Base-by-base conservation (phyloP, 2,797 vertebrate species). In the Intellagama lesueurii region DNA sequence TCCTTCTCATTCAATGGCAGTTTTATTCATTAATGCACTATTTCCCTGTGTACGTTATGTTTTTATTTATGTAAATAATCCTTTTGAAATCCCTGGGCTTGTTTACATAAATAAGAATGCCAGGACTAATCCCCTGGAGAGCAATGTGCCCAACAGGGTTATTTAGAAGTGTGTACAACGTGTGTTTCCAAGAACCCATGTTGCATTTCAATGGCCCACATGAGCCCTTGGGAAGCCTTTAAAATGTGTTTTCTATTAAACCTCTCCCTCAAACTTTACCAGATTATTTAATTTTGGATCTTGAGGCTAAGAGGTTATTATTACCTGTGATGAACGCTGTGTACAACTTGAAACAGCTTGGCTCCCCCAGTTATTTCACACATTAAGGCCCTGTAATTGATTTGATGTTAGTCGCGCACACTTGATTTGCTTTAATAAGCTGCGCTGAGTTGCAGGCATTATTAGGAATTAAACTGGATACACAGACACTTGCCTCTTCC, bases 341-440 rank as follows among this genome's bases (percentile, higher is more conserved):
- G 2, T 35, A 90, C 85, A 89, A 69, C 49, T 91, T 79, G 7
- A 87, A 88, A 86, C 88, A 89, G 81, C 93, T 85, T 88, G 91
- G 49, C 78, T 92, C 47, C 89, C 14, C 88, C 7, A 79, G 11
- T 47, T 87, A 52, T 73, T 89, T 83, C 80, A 89, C 87, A 89
- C 87, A 88, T 91, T 66, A 91, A 81, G 77, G 80, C 69, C 1
- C 83, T 92, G 35, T 85, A 92, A 94, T 87, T 94, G 92, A 93
- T 92, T 92, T 92, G 87, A 68, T 77, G 81, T 94, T 94, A 88
- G 81, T 91, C 66, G 90, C 90, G 89, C 85, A 87, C 85, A 81
- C 66, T 83, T 93, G 91, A 90, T 87, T 93, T 94, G 91, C 75
- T 88, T 93, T 91, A 87, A 86, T 60, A 88, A 86, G 81, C 83